Evolutionary conservation across 1,140 invertebrate genomes (phyloP).

Genomic region (Zophobas atratus): DNA sequence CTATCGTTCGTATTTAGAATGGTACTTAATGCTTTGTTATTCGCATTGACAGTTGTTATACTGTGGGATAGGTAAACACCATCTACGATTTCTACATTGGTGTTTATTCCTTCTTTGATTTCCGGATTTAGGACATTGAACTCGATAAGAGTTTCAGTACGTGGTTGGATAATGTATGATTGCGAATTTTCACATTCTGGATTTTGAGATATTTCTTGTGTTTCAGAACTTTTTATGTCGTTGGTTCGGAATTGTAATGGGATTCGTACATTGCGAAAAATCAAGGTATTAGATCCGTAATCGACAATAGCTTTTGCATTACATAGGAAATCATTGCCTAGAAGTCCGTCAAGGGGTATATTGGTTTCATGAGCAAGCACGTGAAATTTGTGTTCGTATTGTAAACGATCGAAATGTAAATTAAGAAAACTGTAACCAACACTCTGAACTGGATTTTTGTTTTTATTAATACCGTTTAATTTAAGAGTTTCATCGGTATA

Average conservation of each 20-base stretch:
- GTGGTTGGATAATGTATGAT: slow-evolving; percentile 8
- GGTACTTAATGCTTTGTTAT: slow-evolving; percentile 35
- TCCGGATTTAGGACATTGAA: slow-evolving; percentile 50
- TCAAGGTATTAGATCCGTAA: neutral
- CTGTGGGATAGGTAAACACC: slow-evolving; percentile 47
- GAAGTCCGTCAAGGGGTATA: neutral
- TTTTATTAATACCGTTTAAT: slow-evolving; percentile 7
- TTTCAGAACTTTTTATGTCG: neutral
- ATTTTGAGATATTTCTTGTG: slow-evolving; percentile 12
- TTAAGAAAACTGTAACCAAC: slow-evolving; percentile 8
- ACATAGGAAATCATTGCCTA: slow-evolving; percentile 12
- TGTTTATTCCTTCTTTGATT: slow-evolving; percentile 50
- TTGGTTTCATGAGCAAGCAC: slow-evolving; percentile 42
- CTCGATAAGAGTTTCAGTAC: slow-evolving; percentile 53
- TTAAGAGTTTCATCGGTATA: neutral
- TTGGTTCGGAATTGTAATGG: neutral
- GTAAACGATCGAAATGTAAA: neutral
- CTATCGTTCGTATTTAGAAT: slow-evolving; percentile 39
- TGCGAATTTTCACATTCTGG: neutral
- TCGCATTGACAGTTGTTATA: slow-evolving; percentile 24
- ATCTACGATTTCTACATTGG: slow-evolving; percentile 33
- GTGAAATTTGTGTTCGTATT: slow-evolving; percentile 9
- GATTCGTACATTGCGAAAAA: neutral
- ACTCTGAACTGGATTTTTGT: slow-evolving; percentile 17
- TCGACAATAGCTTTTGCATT: neutral